Base-by-base conservation (phyloP, 2,113 vertebrate species). In the Cyanistes caeruleus region DNA sequence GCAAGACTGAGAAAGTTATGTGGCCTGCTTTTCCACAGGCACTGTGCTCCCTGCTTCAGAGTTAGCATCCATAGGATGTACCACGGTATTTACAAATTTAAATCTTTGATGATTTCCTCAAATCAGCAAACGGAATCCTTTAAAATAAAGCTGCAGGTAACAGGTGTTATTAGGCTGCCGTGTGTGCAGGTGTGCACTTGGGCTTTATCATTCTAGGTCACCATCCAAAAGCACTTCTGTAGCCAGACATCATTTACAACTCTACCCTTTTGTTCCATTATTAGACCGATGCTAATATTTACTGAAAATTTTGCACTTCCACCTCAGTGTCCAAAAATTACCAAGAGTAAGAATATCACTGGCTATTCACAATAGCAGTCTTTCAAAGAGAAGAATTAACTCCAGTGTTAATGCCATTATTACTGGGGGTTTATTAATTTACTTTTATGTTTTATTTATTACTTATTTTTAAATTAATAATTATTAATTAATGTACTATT, bases 81-180 rank as follows among this genome's bases (percentile, higher is more conserved):
- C 24, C 3, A 2, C 0, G 0, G 3, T 37, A 56, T 52, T 63
- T 52, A 74, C 30, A 81, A 77, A 87, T 5, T 25, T 20, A 69
- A 13, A 31, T 41, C 3, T 75, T 72, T 28, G 4, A 8, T 72
- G 30, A 52, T 63, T 76, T 79, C n/a, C n/a, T 74, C 30, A 46
- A 43, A 27, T 56, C n/a, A 19, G 7, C 15, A 82, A n/a, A 37
- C 3, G 3, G 5, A 72, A 7, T 52, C 24, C 35, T 37, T 7
- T 43, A 19, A 80, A 73, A 60, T 0, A 62, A 31, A 65, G 13
- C 19, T 64, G 23, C 16, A 64, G 22, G 23, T 64, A 35, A 31
- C 0, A 0, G 2, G 5, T 35, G 14, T 30, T 30, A 14, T 22
- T 55, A 33, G 25, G 24, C 33, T 68, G 15, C 23, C 76, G 11